Conservation (phyloP, 2,113 vertebrate genomes). For the Danionella cerebrum region DNA sequence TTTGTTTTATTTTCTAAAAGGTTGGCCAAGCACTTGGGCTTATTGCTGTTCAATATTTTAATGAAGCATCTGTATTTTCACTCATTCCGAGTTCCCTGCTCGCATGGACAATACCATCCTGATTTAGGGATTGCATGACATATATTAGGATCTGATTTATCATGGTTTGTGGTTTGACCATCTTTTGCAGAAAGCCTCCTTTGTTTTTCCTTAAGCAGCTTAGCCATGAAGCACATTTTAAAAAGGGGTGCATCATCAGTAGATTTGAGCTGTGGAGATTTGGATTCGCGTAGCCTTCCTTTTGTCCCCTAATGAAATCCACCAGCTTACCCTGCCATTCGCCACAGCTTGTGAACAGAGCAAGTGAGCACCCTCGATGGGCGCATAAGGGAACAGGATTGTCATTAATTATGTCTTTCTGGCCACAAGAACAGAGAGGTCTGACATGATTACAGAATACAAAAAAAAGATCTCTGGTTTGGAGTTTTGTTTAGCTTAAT, state of each 20-base stretch:
- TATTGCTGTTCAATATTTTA: too few species aligned
- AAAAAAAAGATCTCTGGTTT: slow-evolving; percentile 2
- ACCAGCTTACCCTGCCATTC: slow-evolving; percentile 4
- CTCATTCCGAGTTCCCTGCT: too few species aligned
- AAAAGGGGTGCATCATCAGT: slow-evolving; percentile 1
- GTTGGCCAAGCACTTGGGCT: too few species aligned
- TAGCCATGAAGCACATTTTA: slow-evolving; percentile 25
- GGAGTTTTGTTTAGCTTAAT: slow-evolving; percentile 30
- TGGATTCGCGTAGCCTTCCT: not conserved
- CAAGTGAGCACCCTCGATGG: not conserved
- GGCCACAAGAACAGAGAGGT: slow-evolving; percentile 17
- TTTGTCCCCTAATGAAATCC: slow-evolving; percentile 16
- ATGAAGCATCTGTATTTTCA: too few species aligned
- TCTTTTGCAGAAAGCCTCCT: slow-evolving; percentile 19
- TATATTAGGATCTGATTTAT: not conserved
- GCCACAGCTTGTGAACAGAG: slow-evolving; percentile 22
- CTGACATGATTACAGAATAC: slow-evolving; percentile 23
- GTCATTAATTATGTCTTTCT: slow-evolving; percentile 26
- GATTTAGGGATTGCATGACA: not conserved
- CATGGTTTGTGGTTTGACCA: not conserved
- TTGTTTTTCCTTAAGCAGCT: slow-evolving; percentile 35
- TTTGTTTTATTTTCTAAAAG: too few species aligned
- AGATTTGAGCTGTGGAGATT: slow-evolving; percentile 11
- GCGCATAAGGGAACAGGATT: slow-evolving; percentile 19
- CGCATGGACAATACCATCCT: too few species aligned